phyloP scores from a whole-genome alignment of 1,140 invertebrate species.

The Zaprionus tsacasi region DNA sequence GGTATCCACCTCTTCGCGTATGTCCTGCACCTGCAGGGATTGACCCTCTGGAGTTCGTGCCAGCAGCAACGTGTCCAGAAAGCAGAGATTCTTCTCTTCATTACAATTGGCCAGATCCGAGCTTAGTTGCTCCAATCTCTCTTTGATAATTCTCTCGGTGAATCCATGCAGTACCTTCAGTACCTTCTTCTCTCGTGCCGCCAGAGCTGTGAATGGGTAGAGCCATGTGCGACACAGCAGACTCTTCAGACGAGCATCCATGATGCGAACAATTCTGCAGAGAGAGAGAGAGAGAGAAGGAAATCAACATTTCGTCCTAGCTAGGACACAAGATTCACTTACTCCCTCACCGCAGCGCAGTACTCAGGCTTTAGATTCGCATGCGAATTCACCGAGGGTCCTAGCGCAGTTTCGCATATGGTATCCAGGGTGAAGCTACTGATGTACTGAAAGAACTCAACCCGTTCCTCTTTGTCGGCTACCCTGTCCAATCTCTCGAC shows the following conservation, averaged over 20 bases:
- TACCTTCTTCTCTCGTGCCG: slow-evolving; percentile 29
- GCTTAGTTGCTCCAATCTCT: slow-evolving; percentile 45
- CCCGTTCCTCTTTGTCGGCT: slow-evolving; percentile 8
- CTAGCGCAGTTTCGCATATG: slow-evolving; percentile 68
- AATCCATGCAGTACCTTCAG: slow-evolving; percentile 51
- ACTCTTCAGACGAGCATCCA: slow-evolving; percentile 53
- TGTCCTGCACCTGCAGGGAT: slow-evolving; percentile 86
- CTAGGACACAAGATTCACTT: slow-evolving; percentile 13
- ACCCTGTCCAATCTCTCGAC: slow-evolving; percentile 20
- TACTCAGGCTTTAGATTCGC: slow-evolving; percentile 53
- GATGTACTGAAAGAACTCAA: slow-evolving; percentile 56
- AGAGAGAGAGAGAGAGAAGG: background rate
- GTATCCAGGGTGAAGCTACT: slow-evolving; percentile 62
- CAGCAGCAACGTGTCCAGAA: slow-evolving; percentile 88
- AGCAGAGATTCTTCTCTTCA: slow-evolving; percentile 58
- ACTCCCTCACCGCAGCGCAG: slow-evolving; percentile 61
- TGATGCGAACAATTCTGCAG: slow-evolving; percentile 49
- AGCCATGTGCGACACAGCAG: slow-evolving; percentile 52
- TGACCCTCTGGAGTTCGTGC: slow-evolving; percentile 85
- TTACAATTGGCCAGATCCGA: slow-evolving; percentile 49
- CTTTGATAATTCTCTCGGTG: slow-evolving; percentile 56
- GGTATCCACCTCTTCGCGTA: slow-evolving; percentile 88
- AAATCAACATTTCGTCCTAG: background rate
- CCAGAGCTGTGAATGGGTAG: slow-evolving; percentile 21
- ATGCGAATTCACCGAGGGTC: slow-evolving; percentile 45